Evolutionary conservation across 2,888 invertebrate species (phyloP).

Genomic region (Drosophila nr. medialis): DNA sequence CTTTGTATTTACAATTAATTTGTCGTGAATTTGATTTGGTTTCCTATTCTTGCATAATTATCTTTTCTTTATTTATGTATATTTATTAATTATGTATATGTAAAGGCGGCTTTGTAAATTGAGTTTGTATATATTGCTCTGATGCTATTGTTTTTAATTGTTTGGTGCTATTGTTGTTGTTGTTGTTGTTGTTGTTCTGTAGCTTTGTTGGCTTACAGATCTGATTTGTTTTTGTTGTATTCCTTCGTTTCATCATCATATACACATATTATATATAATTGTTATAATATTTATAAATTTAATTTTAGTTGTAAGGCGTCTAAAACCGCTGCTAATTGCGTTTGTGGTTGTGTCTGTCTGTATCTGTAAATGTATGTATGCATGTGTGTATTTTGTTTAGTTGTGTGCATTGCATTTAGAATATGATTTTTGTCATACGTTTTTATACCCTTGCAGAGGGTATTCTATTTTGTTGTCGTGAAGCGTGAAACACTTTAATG

Average conservation of each 20-base stretch:
- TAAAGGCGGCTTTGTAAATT: slow-evolving; percentile 40
- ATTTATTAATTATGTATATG: slow-evolving; percentile 24
- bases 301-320: slow-evolving; percentile 65
- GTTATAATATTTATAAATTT: slow-evolving; percentile 46
- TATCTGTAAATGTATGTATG: slow-evolving; percentile 6
- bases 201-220: slow-evolving; percentile 31
- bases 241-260: slow-evolving; percentile 30
- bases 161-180: slow-evolving; percentile 37
- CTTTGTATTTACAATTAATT: slow-evolving; percentile 58
- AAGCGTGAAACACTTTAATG: not conserved
- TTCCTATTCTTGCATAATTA: slow-evolving; percentile 45
- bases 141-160: slow-evolving; percentile 39
- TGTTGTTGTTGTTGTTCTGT: slow-evolving; percentile 8
- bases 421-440: slow-evolving; percentile 37
- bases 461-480: not conserved
- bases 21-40: slow-evolving; percentile 45
- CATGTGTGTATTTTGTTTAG: slow-evolving; percentile 20
- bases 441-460: slow-evolving; percentile 4
- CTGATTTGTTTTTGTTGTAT: slow-evolving; percentile 16
- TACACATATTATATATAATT: slow-evolving; percentile 32
- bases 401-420: slow-evolving; percentile 61
- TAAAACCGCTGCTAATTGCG: slow-evolving; percentile 75
- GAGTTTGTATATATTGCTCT: slow-evolving; percentile 54
- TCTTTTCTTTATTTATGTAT: slow-evolving; percentile 20
- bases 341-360: slow-evolving; percentile 32